Conservation (phyloP, 2,113 vertebrate genomes). For the Tursiops truncatus region DNA sequence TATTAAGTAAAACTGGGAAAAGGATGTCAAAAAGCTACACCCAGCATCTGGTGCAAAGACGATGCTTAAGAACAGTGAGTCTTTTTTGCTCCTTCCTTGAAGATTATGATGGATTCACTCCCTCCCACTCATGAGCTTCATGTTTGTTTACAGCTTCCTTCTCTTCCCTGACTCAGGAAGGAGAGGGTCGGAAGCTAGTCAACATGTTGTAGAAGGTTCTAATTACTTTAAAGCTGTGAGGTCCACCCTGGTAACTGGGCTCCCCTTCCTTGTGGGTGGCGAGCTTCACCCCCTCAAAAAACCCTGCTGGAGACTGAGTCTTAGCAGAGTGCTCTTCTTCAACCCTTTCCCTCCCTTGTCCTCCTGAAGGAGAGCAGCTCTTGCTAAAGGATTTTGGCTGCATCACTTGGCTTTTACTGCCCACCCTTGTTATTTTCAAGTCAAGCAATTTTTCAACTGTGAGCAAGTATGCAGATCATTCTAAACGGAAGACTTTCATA, state of each 20-base stretch:
- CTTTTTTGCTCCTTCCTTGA: background rate
- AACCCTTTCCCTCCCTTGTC: too few relatives aligned
- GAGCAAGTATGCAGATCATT: slow-evolving; percentile 61
- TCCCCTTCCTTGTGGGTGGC: background rate
- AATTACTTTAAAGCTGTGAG: background rate
- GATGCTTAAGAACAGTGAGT: background rate
- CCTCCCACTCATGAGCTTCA: background rate
- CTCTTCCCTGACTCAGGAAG: background rate
- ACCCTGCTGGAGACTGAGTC: background rate
- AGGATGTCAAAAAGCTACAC: background rate
- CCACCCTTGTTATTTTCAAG: slow-evolving; percentile 73
- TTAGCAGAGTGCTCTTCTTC: too few relatives aligned
- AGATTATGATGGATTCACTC: background rate
- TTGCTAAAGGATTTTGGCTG: background rate
- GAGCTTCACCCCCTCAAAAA: too few relatives aligned
- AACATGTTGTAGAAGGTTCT: background rate
- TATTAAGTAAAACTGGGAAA: background rate
- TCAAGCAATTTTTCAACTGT: slow-evolving; percentile 69
- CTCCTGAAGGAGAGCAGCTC: background rate
- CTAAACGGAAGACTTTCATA: slow-evolving; percentile 74
- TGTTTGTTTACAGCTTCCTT: background rate
- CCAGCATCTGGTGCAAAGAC: background rate
- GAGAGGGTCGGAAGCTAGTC: background rate
- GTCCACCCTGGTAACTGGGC: rapidly evolving
- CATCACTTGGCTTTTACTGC: background rate